Conservation (phyloP, 2,888 invertebrate genomes). For the Thecocarcelia acutangulata region DNA sequence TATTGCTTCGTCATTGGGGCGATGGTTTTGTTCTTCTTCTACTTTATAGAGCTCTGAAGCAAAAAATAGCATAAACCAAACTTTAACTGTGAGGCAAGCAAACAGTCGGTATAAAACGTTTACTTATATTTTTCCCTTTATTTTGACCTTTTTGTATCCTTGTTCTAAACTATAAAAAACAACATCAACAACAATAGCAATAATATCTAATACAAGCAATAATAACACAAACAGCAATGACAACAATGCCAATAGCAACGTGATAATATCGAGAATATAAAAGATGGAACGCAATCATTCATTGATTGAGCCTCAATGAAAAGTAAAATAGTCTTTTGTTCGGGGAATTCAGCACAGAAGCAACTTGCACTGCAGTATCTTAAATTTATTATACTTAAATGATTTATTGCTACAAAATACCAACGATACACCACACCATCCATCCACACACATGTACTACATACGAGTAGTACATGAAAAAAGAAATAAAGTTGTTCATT, state of each 20-base stretch:
- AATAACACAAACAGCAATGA: conserved; percentile 38
- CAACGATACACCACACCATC: background rate
- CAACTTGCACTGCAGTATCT: conserved; percentile 66
- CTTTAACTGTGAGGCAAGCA: conserved; percentile 4
- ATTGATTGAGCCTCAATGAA: conserved; percentile 69
- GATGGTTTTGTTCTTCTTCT: conserved; percentile 15
- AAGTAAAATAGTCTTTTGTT: conserved; percentile 66
- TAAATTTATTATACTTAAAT: conserved; percentile 65
- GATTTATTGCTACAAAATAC: conserved; percentile 60
- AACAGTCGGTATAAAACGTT: background rate
- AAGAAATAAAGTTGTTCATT: background rate
- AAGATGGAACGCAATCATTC: conserved; percentile 66
- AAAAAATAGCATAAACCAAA: background rate
- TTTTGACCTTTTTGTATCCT: conserved; percentile 66
- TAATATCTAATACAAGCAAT: conserved; percentile 14
- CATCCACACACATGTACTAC: background rate
- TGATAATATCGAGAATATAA: conserved; percentile 58
- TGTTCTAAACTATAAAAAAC: conserved; percentile 49
- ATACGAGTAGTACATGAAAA: no score
- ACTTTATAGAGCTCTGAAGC: conserved; percentile 18
- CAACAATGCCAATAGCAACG: conserved; percentile 57
- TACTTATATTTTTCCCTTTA: conserved; percentile 22
- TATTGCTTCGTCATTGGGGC: conserved; percentile 44
- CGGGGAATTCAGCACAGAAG: conserved; percentile 62
- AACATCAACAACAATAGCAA: conserved; percentile 21